phyloP scores from a whole-genome alignment of 2,113 vertebrate genomes.

The Cavia porcellus region DNA sequence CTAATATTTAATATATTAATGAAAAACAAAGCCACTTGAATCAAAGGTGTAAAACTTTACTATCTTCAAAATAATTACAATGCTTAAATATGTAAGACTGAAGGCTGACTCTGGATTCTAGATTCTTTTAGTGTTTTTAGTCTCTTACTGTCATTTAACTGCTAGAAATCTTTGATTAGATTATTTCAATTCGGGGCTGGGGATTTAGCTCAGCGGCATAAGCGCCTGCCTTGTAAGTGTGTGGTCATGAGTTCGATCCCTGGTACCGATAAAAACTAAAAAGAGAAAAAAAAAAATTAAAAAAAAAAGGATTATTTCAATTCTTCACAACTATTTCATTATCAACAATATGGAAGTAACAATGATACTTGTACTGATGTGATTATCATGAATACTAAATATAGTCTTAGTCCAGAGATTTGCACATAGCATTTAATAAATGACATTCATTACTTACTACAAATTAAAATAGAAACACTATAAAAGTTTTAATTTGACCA shows the following conservation, averaged over 20 bases:
- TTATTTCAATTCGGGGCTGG: slow-evolving; percentile 27
- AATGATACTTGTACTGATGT: neutral
- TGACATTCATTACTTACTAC: slow-evolving; percentile 47
- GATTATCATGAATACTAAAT: slow-evolving; percentile 57
- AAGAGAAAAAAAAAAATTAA: no score
- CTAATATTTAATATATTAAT: slow-evolving; percentile 32
- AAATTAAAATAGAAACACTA: slow-evolving; percentile 47
- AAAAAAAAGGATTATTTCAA: slow-evolving; percentile 8
- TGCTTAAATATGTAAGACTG: neutral
- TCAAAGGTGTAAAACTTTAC: slow-evolving; percentile 55
- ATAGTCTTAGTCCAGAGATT: slow-evolving; percentile 14
- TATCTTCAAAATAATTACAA: slow-evolving; percentile 24
- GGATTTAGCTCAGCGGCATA: no score
- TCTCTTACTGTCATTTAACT: slow-evolving; percentile 22
- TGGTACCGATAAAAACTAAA: no score
- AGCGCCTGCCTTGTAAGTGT: no score
- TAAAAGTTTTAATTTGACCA: slow-evolving; percentile 27
- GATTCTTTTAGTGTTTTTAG: slow-evolving; percentile 23
- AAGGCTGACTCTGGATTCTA: slow-evolving; percentile 9
- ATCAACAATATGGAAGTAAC: slow-evolving; percentile 12
- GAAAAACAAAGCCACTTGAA: neutral
- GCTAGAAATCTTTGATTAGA: neutral
- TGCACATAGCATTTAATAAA: slow-evolving; percentile 35
- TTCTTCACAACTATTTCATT: slow-evolving; percentile 52
- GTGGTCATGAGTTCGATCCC: no score